Evolutionary conservation across 1,140 invertebrate genomes (phyloP).

Genomic region (Archegozetes longisetosus): DNA sequence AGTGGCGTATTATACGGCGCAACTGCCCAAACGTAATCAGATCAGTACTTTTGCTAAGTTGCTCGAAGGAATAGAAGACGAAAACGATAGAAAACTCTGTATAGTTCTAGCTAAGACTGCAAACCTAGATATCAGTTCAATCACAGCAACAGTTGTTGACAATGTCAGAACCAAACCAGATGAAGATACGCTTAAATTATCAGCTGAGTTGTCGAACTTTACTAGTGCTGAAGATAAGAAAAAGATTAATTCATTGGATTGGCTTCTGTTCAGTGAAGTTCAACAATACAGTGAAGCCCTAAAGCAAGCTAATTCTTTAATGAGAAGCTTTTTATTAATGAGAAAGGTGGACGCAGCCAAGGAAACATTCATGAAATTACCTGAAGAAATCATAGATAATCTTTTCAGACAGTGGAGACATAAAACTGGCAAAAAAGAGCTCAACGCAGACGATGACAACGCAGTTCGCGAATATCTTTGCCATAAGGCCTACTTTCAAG

Average conservation of each 20-base stretch:
- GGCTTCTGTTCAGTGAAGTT: conserved; percentile 53
- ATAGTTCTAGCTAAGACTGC: conserved; percentile 48
- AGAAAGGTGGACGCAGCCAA: conserved; percentile 23
- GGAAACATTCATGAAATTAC: conserved; percentile 24
- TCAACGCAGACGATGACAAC: conserved; percentile 29
- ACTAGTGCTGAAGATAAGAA: conserved; percentile 38
- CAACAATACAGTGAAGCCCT: conserved; percentile 60
- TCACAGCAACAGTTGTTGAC: conserved; percentile 66
- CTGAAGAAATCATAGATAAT: conserved; percentile 41
- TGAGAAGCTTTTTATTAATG: conserved; percentile 51
- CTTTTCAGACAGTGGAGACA: conserved; percentile 37
- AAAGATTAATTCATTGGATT: conserved; percentile 70
- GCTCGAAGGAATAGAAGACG: conserved; percentile 48
- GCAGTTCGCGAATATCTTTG: conserved; percentile 35
- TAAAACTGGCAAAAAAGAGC: conserved; percentile 27
- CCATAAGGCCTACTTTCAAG: conserved; percentile 40
- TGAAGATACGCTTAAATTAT: conserved; percentile 20
- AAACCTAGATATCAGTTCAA: conserved; percentile 61
- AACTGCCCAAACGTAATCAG: conserved; percentile 50
- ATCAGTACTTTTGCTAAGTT: conserved; percentile 58
- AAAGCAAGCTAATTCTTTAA: conserved; percentile 71
- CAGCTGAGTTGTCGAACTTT: background rate
- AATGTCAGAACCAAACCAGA: conserved; percentile 35
- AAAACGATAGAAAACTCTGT: conserved; percentile 39
- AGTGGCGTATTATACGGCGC: conserved; percentile 65